phyloP scores from a whole-genome alignment of 2,797 vertebrate genomes.

The Poeciliopsis infans region DNA sequence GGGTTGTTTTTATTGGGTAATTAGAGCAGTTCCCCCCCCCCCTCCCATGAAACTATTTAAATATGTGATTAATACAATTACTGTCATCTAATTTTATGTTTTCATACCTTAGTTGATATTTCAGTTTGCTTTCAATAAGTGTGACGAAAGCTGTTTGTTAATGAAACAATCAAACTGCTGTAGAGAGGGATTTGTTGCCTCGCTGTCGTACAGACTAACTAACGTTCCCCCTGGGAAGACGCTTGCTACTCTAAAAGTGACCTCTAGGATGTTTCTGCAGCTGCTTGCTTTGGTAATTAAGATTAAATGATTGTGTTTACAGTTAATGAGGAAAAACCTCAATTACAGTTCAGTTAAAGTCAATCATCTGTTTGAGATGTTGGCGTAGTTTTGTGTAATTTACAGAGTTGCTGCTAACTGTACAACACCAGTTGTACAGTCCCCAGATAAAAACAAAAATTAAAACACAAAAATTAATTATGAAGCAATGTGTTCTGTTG shows the following conservation, averaged over 20 bases:
- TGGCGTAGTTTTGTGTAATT: slow-evolving; percentile 10
- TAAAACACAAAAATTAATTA: neutral
- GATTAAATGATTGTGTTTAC: slow-evolving; percentile 23
- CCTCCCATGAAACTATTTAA: slow-evolving; percentile 16
- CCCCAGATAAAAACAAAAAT: neutral
- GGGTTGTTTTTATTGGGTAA: slow-evolving; percentile 48
- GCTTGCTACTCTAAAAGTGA: slow-evolving; percentile 2
- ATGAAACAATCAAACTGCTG: slow-evolving; percentile 23
- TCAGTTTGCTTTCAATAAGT: slow-evolving; percentile 12
- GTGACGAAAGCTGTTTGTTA: neutral
- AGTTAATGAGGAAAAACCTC: neutral
- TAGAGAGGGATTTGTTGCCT: slow-evolving; percentile 7
- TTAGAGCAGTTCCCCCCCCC: slow-evolving; percentile 25
- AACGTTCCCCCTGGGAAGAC: slow-evolving; percentile 8
- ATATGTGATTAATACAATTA: slow-evolving; percentile 14
- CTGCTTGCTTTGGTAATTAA: slow-evolving; percentile 22
- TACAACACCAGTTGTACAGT: neutral
- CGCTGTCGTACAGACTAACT: neutral
- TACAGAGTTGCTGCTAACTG: neutral
- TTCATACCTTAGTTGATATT: slow-evolving; percentile 19
- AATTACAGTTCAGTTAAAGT: slow-evolving; percentile 8
- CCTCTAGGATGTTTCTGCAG: slow-evolving; percentile 19
- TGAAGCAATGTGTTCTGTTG: neutral
- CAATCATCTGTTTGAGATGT: neutral
- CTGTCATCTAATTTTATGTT: slow-evolving; percentile 25